phyloP scores from a whole-genome alignment of 2,888 invertebrate genomes.

The Caenorhabditis japonica region DNA sequence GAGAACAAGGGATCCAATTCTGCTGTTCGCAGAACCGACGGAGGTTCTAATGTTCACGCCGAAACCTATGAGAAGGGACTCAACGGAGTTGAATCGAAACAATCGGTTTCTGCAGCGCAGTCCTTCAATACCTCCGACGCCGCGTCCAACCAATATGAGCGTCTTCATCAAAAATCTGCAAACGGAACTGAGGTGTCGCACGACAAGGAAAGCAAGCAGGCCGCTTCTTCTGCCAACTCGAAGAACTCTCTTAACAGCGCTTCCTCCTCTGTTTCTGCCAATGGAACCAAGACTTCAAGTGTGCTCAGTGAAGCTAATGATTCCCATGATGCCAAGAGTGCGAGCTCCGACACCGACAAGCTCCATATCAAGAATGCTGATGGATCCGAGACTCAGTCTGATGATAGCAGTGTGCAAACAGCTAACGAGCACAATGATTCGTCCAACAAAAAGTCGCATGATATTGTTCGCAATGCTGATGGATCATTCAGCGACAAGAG shows the following conservation, averaged over 20 bases:
- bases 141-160: slow-evolving; percentile 32
- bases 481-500: slow-evolving; percentile 17
- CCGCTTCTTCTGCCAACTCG: slow-evolving; percentile 18
- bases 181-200: slow-evolving; percentile 15
- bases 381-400: slow-evolving; percentile 6
- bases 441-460: slow-evolving; percentile 2
- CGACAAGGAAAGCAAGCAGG: slow-evolving; percentile 33
- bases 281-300: slow-evolving; percentile 9
- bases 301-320: slow-evolving; percentile 1
- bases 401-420: slow-evolving; percentile 29
- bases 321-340: slow-evolving; percentile 16
- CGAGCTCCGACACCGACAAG: slow-evolving; percentile 19
- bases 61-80: slow-evolving; percentile 18
- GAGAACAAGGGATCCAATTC: slow-evolving; percentile 37
- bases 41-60: slow-evolving; percentile 13
- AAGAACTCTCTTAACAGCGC: slow-evolving; percentile 4
- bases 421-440: slow-evolving; percentile 31
- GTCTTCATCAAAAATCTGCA: slow-evolving; percentile 11
- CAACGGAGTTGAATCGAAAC: slow-evolving; percentile 24
- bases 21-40: slow-evolving; percentile 33
- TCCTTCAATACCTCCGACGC: slow-evolving; percentile 41
- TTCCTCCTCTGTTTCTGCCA: slow-evolving; percentile 1
- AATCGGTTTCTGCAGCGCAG: slow-evolving; percentile 2
- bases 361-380: slow-evolving; percentile 10
- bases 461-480: slow-evolving; percentile 8